phyloP scores from a whole-genome alignment of 1,140 invertebrate species.

The Zaprionus lachaisei region DNA sequence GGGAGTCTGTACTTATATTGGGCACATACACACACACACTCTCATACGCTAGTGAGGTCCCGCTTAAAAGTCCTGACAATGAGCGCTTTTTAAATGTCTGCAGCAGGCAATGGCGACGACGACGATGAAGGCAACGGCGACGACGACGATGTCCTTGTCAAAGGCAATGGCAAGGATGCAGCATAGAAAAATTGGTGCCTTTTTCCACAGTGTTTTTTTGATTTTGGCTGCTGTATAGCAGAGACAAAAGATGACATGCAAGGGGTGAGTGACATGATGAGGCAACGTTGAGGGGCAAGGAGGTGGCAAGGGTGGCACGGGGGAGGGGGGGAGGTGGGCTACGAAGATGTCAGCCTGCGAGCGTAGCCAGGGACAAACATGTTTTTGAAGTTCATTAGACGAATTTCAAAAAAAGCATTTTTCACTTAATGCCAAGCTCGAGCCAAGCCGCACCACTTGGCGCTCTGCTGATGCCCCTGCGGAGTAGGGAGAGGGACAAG shows the following conservation, averaged over 20 bases:
- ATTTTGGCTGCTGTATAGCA: conserved; percentile 36
- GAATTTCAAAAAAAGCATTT: conserved; percentile 69
- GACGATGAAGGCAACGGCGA: conserved; percentile 30
- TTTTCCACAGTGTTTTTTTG: conserved; percentile 34
- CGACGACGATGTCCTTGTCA: conserved; percentile 62
- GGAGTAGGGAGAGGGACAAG: not conserved
- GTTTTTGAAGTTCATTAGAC: conserved; percentile 84
- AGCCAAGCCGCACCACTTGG: conserved; percentile 58
- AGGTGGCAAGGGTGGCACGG: not conserved
- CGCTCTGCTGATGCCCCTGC: conserved; percentile 40
- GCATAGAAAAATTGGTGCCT: conserved; percentile 60
- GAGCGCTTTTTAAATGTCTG: conserved; percentile 82
- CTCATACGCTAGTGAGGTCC: conserved; percentile 22
- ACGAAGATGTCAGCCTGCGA: conserved; percentile 49
- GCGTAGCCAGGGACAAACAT: conserved; percentile 68
- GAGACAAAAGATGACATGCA: conserved; percentile 80
- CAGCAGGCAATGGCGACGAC: conserved; percentile 53
- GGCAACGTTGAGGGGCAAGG: not conserved
- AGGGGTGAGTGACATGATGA: conserved; percentile 37
- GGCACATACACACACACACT: conserved; percentile 31
- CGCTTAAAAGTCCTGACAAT: conserved; percentile 65
- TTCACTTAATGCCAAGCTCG: conserved; percentile 78
- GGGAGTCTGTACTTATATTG: conserved; percentile 18
- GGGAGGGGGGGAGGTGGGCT: not conserved
- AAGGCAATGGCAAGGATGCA: conserved; percentile 76